Percentiles rank a stretch among this genome's conserved stretches.
phyloP scores from a whole-genome alignment of 2,888 invertebrate species.

The Campoletis raptor region DNA sequence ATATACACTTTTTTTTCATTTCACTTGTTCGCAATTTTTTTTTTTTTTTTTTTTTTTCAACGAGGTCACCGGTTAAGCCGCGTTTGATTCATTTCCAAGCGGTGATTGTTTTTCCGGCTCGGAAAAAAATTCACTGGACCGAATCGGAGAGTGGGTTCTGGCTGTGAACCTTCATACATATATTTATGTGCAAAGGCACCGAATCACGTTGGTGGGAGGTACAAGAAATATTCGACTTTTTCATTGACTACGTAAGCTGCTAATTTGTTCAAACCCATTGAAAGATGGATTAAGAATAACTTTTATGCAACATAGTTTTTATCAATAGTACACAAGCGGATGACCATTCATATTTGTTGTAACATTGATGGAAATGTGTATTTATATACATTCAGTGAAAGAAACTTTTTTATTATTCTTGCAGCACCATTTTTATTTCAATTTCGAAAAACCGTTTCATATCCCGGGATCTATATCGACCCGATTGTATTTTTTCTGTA shows the following conservation, averaged over 20 bases:
- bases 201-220: neutral
- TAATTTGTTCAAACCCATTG: conserved; percentile 32
- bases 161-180: conserved; percentile 19
- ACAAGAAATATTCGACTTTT: conserved; percentile 32
- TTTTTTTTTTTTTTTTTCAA: conserved; percentile 36
- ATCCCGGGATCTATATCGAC: fast-evolving
- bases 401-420: neutral
- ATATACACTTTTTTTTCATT: conserved; percentile 26
- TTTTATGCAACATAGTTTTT: neutral
- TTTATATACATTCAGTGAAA: neutral
- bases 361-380: neutral
- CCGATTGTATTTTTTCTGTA: too few relatives aligned
- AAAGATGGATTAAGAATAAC: neutral
- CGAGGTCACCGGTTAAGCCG: conserved; percentile 49
- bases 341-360: neutral
- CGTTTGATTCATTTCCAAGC: conserved; percentile 56
- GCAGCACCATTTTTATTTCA: neutral
- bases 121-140: conserved; percentile 20
- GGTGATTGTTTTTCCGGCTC: conserved; percentile 41
- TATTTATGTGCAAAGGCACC: neutral
- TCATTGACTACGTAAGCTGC: conserved; percentile 20
- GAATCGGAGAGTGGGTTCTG: conserved; percentile 12
- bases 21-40: conserved; percentile 28
- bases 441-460: neutral
- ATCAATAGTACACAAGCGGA: neutral